phyloP scores from a whole-genome alignment of 2,797 vertebrate species.

The Sebastes vulpes region DNA sequence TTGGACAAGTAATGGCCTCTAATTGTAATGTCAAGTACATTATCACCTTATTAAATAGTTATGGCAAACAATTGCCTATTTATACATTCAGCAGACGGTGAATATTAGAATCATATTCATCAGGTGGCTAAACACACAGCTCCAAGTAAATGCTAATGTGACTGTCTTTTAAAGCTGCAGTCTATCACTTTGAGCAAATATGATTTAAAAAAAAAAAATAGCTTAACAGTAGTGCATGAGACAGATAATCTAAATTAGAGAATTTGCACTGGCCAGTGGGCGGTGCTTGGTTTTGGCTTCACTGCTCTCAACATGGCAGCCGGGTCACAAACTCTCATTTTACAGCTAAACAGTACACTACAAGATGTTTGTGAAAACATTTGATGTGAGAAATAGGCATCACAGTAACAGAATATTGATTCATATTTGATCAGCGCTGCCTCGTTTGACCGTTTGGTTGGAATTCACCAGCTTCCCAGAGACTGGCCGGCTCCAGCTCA shows the following conservation, averaged over 20 bases:
- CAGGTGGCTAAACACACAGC: not conserved
- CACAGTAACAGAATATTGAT: not conserved
- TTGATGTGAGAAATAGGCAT: not conserved
- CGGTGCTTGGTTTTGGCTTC: too few species aligned
- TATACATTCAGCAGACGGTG: not conserved
- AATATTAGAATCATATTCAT: not conserved
- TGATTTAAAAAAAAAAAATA: not conserved
- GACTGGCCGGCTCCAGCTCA: not conserved
- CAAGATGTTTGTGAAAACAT: not conserved
- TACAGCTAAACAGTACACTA: too few species aligned
- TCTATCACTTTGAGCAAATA: not conserved
- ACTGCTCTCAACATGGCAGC: too few species aligned
- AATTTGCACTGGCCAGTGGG: too few species aligned
- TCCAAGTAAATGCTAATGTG: not conserved
- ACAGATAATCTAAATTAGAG: not conserved
- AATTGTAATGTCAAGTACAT: conserved; percentile 16
- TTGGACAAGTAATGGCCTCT: not conserved
- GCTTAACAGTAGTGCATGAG: not conserved
- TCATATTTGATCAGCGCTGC: not conserved
- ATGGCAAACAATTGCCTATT: conserved; percentile 5
- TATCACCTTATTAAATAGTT: not conserved
- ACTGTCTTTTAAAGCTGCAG: not conserved
- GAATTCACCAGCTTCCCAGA: not conserved
- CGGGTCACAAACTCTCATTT: too few species aligned
- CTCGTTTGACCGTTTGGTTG: not conserved